Evolutionary conservation across 2,888 invertebrate species (phyloP), one percentile per base, ranked within the genome.

Genomic region (Eristalinus aeneus): DNA sequence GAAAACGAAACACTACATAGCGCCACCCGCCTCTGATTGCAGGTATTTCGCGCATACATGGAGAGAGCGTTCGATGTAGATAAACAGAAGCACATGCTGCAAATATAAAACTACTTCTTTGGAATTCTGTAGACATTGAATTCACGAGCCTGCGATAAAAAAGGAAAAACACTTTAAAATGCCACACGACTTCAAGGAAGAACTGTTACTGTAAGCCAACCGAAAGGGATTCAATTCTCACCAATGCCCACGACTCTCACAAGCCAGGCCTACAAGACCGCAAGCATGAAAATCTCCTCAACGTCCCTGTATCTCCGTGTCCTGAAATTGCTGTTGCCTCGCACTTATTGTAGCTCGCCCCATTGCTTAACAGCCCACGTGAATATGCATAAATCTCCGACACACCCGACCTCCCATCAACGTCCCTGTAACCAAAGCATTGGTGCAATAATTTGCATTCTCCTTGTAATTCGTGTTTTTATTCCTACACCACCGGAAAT

Each of bases 361-460:
- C 27, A 27, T 5, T 27, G 2, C 27, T 5, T 3, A 3, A 5
- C 27, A 27, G 27, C 46, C 46, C 16, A 8, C 46, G 16, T 8
- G 16, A 32, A 36, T 22, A 34, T 31, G 34, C 60, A 65, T 39
- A 72, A 65, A 74, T 54, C 56, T 56, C 20, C 4, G 5, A n/a
- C 27, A 1, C 72, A 10, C 22, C 12, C 39, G 8, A 16, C n/a
- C 23, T 22, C n/a, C 12, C 46, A 54, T 12, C 16, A 11, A 8
- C 12, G 23, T 58, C 23, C 8, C 9, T 61, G 20, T 20, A 0
- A 46, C 22, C 32, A n/a, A n/a, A n/a, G n/a, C n/a, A n/a, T 20
- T 53, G 79, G 60, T 68, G 73, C 73, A 63, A 74, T 80, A 74
- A 80, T 74, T 80, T 80, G 46, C 80, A 74, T 74, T 68, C 63